These are phyloP conservation scores for Anoplolepis gracilipes DNA, from an alignment of 1,140 invertebrate genomes.

Conservation along the genomic window DNA sequence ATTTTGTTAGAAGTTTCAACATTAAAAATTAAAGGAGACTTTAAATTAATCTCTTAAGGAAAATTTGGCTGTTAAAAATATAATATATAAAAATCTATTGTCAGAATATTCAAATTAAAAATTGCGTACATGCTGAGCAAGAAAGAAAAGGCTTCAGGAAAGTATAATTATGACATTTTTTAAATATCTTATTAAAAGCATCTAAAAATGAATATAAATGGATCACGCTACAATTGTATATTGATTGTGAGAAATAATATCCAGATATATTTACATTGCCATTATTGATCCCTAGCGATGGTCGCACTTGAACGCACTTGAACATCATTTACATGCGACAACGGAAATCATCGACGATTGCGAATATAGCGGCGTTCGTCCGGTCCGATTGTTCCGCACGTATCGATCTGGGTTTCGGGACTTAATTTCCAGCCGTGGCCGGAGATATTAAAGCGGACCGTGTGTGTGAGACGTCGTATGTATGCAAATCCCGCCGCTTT, in stretches of 20 bases:
- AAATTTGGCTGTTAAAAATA: neutral
- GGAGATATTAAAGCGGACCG: conserved; percentile 82
- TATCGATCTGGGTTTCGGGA: conserved; percentile 71
- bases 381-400: conserved; percentile 64
- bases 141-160: neutral
- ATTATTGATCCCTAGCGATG: conserved; percentile 43
- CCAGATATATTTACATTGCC: conserved; percentile 49
- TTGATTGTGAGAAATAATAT: conserved; percentile 21
- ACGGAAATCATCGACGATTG: conserved; percentile 65
- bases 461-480: conserved; percentile 84
- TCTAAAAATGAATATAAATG: neutral
- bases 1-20: neutral
- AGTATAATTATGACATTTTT: neutral
- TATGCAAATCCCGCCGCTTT: conserved; percentile 82
- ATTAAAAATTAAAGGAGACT: neutral
- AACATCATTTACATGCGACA: conserved; percentile 63
- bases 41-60: neutral
- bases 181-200: neutral
- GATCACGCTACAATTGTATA: no score
- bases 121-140: neutral
- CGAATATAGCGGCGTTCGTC: conserved; percentile 63
- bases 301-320: conserved; percentile 43
- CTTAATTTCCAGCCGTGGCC: conserved; percentile 82
- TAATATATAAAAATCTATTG: neutral
- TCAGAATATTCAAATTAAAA: neutral